A percentile compares a stretch with the other conserved stretches of the same genome.
Evolutionary conservation across 2,888 invertebrate genomes (phyloP).

Genomic region (Stenotaenia linearis): DNA sequence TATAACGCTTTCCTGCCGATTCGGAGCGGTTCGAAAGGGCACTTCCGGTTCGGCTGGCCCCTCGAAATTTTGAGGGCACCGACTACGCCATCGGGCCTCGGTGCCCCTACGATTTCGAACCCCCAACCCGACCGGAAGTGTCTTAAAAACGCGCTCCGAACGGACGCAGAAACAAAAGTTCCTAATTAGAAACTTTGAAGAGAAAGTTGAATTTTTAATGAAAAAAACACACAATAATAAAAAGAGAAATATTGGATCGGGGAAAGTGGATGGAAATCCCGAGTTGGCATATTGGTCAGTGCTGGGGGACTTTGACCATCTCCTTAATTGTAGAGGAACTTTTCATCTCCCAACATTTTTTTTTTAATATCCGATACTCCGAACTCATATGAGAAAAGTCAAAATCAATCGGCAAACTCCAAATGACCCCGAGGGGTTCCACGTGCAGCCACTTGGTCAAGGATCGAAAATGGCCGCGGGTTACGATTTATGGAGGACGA

Average conservation of each 20-base stretch:
- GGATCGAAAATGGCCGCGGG: slow-evolving; percentile 19
- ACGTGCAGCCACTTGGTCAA: slow-evolving; percentile 14
- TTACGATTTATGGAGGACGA: background rate
- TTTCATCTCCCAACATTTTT: background rate
- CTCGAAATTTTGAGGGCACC: too few relatives aligned
- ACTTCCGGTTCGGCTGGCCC: too few relatives aligned
- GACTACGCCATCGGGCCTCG: too few relatives aligned
- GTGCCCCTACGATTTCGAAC: too few relatives aligned
- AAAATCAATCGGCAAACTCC: slow-evolving; percentile 13
- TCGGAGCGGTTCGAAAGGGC: too few relatives aligned
- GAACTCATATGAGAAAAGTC: slow-evolving; percentile 14
- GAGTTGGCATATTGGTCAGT: background rate
- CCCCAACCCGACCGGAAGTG: too few relatives aligned
- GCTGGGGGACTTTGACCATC: background rate
- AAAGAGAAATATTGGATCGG: background rate
- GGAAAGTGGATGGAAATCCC: background rate
- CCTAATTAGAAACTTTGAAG: background rate
- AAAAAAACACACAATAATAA: background rate
- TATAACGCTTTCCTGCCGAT: too few relatives aligned
- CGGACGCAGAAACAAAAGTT: too few relatives aligned
- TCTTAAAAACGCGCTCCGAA: too few relatives aligned
- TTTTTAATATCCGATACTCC: slow-evolving; percentile 2
- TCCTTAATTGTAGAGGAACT: slow-evolving; percentile 8
- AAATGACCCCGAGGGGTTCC: slow-evolving; percentile 11
- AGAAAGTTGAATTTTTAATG: background rate